Conservation (phyloP, 2,888 invertebrate genomes). For the Esperia sulphurella region DNA sequence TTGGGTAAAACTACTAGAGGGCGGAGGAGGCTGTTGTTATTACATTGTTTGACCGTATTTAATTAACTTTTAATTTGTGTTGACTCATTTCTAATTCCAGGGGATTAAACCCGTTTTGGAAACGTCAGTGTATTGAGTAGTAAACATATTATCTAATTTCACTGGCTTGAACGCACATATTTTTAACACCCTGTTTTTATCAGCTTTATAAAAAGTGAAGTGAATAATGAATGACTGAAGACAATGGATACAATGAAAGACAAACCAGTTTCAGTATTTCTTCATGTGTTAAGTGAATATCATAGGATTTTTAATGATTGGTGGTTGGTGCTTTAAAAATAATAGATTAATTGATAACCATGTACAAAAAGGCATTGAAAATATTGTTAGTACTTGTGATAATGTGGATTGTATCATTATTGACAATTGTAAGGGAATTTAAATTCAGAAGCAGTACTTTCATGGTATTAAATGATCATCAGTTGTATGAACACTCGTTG, state of each 20-base stretch:
- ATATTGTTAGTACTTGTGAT: constrained; percentile 26
- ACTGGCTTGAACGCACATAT: too few relatives aligned
- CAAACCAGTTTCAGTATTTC: not conserved
- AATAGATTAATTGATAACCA: constrained; percentile 3
- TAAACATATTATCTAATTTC: too few relatives aligned
- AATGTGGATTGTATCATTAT: constrained; percentile 39
- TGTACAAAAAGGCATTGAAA: constrained; percentile 24
- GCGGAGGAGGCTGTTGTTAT: too few relatives aligned
- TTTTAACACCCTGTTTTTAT: not conserved
- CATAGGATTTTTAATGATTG: not conserved
- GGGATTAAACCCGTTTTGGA: too few relatives aligned
- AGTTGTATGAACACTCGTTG: constrained; percentile 26
- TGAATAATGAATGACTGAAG: not conserved
- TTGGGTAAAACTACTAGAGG: too few relatives aligned
- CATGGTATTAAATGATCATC: constrained; percentile 11
- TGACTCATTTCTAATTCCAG: too few relatives aligned
- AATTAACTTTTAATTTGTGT: too few relatives aligned
- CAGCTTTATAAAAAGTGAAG: not conserved
- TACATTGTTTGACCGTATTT: too few relatives aligned
- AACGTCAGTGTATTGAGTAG: too few relatives aligned
- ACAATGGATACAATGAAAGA: not conserved
- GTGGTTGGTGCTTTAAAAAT: too few relatives aligned
- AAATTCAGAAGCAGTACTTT: constrained; percentile 12
- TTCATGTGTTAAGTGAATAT: not conserved
- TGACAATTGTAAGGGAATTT: constrained; percentile 33